phyloP scores from a whole-genome alignment of 2,888 invertebrate species.

The Calameuta pallipes region DNA sequence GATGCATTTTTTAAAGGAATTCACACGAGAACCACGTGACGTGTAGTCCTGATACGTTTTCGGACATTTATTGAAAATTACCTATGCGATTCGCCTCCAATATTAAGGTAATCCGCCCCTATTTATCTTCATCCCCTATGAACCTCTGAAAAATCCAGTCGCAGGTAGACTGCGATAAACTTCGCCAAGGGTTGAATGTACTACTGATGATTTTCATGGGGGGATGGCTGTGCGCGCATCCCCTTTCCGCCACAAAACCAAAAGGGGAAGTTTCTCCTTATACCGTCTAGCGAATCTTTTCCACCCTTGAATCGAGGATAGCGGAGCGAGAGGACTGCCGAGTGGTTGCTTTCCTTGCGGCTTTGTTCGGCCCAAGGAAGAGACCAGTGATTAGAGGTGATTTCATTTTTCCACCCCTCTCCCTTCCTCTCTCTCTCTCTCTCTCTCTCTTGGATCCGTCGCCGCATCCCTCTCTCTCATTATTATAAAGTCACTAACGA shows the following conservation, averaged over 20 bases:
- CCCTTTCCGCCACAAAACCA: not conserved
- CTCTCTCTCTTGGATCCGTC: conserved; percentile 21
- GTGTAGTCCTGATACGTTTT: too few relatives aligned
- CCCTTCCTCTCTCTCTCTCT: conserved; percentile 26
- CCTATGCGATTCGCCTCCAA: too few relatives aligned
- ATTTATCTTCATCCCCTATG: too few relatives aligned
- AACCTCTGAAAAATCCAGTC: too few relatives aligned
- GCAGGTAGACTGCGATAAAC: too few relatives aligned
- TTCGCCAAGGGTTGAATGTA: too few relatives aligned
- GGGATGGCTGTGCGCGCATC: not conserved
- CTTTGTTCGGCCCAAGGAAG: conserved; percentile 29
- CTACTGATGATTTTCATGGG: too few relatives aligned
- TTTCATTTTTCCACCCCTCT: conserved; percentile 50
- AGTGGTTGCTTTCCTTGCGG: conserved; percentile 38
- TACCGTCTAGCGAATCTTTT: conserved; percentile 17
- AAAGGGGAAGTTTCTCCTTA: conserved; percentile 22
- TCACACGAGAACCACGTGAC: too few relatives aligned
- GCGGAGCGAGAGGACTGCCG: conserved; percentile 24
- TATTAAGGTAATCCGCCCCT: too few relatives aligned
- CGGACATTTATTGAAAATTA: too few relatives aligned
- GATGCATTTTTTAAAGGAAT: too few relatives aligned
- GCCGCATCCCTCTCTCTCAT: conserved; percentile 36
- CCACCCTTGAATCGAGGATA: not conserved
- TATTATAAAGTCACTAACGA: conserved; percentile 60
- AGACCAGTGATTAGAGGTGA: conserved; percentile 55